Evolutionary conservation across 2,797 vertebrate genomes (phyloP), one percentile per base, ranked within the genome.

Genomic region (Crocodylus rhombifer): DNA sequence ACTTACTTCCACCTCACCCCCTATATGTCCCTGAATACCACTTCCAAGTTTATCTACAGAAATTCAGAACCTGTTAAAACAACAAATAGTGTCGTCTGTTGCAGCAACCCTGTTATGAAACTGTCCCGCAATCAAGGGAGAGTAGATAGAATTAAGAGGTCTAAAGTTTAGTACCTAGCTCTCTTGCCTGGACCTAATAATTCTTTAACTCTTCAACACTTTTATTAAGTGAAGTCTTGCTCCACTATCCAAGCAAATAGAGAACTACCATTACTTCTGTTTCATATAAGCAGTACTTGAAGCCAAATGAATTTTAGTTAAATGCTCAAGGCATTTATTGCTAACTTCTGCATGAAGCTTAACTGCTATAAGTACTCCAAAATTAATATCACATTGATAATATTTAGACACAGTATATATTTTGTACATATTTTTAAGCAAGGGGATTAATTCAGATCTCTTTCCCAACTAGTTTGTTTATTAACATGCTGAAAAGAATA

Each of bases 401-500:
- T 15, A 17, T 23, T 55, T 2, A 2, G 7, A 51, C 11, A 88
- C 1, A 82, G 69, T 60, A 95, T 91, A 76, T 91, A 91, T 28
- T 91, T 85, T 84, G 81, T 28, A 90, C 65, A 92, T 13, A 65
- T 9, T 91, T 82, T 96, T 92, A 97, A 92, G 80, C 92, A 92
- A 91, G 81, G 88, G 92, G 63, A 63, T 81, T 86, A 88, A 82
- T 95, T 95, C 63, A 77, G 79, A 94, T 87, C 42, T 69, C 2
- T 82, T 73, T 92, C 93, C 86, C 93, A 80, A 71, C 30, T 71
- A 88, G 91, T 91, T 94, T 89, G 79, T 80, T 96, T 91, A 92
- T 80, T 85, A 91, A 56, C 6, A 4, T 89, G 28, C 61, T 75
- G 42, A 63, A 81, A 82, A 36, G 14, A 83, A 91, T 79, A 57